Conservation (phyloP, 1,140 invertebrate genomes). For the Bombus haemorrhoidalis region DNA sequence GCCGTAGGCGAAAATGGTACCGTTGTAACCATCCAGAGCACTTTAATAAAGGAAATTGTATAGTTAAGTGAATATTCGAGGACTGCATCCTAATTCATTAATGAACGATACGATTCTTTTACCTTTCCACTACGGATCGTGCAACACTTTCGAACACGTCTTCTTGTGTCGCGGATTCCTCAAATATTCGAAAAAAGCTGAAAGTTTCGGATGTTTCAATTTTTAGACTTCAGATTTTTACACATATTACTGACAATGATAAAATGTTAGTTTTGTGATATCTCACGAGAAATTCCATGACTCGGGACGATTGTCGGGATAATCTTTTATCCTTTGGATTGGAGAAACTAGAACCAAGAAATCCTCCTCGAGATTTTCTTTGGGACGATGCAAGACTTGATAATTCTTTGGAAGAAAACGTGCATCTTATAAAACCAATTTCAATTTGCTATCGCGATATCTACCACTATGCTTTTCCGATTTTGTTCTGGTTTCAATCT, state of each 20-base stretch:
- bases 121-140: conserved; percentile 82
- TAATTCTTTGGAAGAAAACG: conserved; percentile 67
- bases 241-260: no score
- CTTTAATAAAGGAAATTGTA: conserved; percentile 69
- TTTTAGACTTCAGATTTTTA: background rate
- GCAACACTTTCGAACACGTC: conserved; percentile 81
- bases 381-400: conserved; percentile 68
- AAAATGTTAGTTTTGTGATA: background rate
- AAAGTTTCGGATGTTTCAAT: conserved; percentile 25
- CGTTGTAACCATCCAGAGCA: conserved; percentile 90
- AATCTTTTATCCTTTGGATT: conserved; percentile 58
- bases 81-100: background rate
- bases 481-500: conserved; percentile 75
- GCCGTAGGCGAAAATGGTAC: conserved; percentile 94
- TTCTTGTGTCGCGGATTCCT: conserved; percentile 74
- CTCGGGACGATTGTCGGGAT: conserved; percentile 68
- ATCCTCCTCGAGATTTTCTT: conserved; percentile 69
- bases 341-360: conserved; percentile 62
- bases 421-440: background rate
- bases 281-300: conserved; percentile 73
- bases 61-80: background rate
- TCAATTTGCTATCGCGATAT: background rate
- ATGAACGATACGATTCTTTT: conserved; percentile 44
- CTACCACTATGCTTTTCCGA: conserved; percentile 58
- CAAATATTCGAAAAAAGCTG: conserved; percentile 82